These are phyloP conservation scores for Plectropomus leopardus DNA, from an alignment of 2,113 vertebrate species.

Conservation along the genomic window DNA sequence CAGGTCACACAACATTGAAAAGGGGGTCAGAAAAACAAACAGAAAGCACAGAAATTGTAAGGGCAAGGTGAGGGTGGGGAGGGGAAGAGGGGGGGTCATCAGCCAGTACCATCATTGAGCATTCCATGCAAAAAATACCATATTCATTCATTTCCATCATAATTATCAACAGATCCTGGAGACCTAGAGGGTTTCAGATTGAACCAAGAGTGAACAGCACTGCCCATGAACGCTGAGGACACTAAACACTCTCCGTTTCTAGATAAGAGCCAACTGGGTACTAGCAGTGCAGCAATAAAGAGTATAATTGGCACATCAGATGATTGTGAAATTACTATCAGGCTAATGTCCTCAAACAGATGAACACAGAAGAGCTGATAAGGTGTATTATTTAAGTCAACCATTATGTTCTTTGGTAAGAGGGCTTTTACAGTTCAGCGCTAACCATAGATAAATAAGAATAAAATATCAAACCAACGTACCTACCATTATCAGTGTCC, in stretches of 20 bases:
- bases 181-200: slow-evolving; percentile 81
- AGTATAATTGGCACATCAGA: neutral
- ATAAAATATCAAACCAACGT: neutral
- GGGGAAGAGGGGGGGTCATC: slow-evolving; percentile 53
- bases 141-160: slow-evolving; percentile 78
- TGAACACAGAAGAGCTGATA: neutral
- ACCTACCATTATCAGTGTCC: neutral
- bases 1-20: slow-evolving; percentile 62
- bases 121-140: slow-evolving; percentile 89
- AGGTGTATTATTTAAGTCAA: too few species aligned
- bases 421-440: neutral
- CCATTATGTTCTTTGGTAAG: neutral
- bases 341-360: neutral
- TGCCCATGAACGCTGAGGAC: slow-evolving; percentile 45
- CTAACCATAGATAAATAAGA: neutral
- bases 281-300: neutral
- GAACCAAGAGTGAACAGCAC: slow-evolving; percentile 85
- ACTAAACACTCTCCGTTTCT: neutral
- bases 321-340: neutral
- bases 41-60: slow-evolving; percentile 68
- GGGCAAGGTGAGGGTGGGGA: slow-evolving; percentile 42
- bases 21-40: slow-evolving; percentile 68
- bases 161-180: slow-evolving; percentile 77
- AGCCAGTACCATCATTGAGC: slow-evolving; percentile 83
- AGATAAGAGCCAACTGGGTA: neutral